Evolutionary conservation across 2,888 invertebrate genomes (phyloP).

Genomic region (Homarus gammarus): DNA sequence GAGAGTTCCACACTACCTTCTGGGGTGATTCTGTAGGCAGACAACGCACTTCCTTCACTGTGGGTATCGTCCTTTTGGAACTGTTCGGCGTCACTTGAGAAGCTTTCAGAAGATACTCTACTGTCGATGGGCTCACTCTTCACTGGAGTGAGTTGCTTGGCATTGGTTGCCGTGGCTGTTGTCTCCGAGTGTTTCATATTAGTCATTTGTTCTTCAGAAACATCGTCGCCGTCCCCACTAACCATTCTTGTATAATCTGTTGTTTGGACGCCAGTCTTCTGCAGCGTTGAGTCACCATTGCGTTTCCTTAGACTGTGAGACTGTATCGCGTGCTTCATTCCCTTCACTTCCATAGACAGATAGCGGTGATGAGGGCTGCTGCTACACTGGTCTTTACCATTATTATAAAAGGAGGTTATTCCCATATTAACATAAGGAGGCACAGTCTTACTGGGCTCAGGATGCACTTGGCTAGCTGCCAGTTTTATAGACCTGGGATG

Average conservation of each 20-base stretch:
- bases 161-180: too few relatives aligned
- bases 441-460: background rate
- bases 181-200: too few relatives aligned
- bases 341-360: background rate
- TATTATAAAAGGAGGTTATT: background rate
- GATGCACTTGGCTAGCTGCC: background rate
- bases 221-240: background rate
- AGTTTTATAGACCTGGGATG: background rate
- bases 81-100: too few relatives aligned
- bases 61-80: too few relatives aligned
- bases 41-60: too few relatives aligned
- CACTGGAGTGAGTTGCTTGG: too few relatives aligned
- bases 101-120: too few relatives aligned
- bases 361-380: background rate
- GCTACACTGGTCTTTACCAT: background rate
- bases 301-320: background rate
- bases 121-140: too few relatives aligned
- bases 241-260: background rate
- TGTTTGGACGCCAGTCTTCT: background rate
- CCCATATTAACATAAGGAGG: background rate
- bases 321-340: background rate
- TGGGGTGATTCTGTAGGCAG: too few relatives aligned
- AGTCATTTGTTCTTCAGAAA: background rate
- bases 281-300: background rate
- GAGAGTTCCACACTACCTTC: too few relatives aligned